Conservation (phyloP, 2,113 vertebrate genomes). For the Stigmatopora nigra region DNA sequence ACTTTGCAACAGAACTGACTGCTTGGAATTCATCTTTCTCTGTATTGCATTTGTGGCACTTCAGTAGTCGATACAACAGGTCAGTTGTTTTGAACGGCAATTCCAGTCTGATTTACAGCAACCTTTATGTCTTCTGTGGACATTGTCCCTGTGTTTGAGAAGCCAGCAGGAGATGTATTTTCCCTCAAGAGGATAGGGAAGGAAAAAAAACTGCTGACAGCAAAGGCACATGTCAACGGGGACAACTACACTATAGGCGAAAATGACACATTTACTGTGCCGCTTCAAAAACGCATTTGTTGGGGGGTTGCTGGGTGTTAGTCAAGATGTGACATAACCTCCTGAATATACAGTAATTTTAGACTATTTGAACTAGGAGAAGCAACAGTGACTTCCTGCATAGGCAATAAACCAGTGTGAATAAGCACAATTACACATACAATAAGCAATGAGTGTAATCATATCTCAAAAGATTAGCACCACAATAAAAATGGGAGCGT, state of each 20-base stretch:
- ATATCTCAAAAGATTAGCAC: constrained; percentile 51
- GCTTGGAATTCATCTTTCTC: neutral
- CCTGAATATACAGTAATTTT: neutral
- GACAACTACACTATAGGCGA: neutral
- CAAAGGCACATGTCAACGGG: neutral
- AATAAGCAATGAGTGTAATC: constrained; percentile 32
- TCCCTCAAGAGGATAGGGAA: neutral
- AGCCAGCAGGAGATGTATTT: neutral
- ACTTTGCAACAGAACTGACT: neutral
- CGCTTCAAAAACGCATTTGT: neutral
- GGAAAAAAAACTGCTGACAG: neutral
- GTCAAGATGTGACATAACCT: neutral
- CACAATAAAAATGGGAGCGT: constrained; percentile 43
- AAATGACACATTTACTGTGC: neutral
- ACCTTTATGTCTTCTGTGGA: neutral
- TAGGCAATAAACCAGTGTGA: constrained; percentile 43
- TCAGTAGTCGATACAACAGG: neutral
- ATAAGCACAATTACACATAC: constrained; percentile 58
- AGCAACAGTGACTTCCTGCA: constrained; percentile 35
- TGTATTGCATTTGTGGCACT: neutral
- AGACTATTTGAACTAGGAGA: constrained; percentile 19
- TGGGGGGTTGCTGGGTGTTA: too few species aligned
- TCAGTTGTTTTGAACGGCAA: neutral
- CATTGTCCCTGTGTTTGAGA: neutral
- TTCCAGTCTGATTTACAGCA: neutral